Evolutionary conservation across 2,888 invertebrate species (phyloP).

Genomic region (Steinernema scapterisci): DNA sequence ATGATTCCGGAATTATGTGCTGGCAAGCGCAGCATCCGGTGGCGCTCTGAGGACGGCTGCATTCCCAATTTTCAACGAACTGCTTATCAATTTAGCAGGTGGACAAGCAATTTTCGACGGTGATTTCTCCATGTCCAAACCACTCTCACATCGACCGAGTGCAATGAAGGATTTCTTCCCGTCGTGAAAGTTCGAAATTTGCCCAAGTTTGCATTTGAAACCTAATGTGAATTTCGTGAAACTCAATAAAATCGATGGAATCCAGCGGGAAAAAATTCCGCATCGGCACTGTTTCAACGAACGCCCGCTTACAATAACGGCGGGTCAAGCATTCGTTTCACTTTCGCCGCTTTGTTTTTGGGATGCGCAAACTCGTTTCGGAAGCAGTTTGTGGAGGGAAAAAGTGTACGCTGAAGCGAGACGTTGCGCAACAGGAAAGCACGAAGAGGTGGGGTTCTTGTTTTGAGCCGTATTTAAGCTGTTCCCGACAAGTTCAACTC

Average conservation of each 20-base stretch:
- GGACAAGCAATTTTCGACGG: no score
- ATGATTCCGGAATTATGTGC: conserved; percentile 51
- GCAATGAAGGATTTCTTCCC: no score
- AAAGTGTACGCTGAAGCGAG: conserved; percentile 24
- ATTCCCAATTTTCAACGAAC: conserved; percentile 11
- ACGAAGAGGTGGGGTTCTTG: neutral
- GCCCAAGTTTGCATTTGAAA: no score
- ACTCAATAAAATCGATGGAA: no score
- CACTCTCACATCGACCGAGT: no score
- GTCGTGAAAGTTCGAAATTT: no score
- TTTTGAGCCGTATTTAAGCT: conserved; percentile 6
- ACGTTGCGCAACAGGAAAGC: conserved; percentile 21
- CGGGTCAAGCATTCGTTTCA: conserved; percentile 25
- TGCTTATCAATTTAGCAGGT: no score
- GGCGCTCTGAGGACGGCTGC: conserved; percentile 31
- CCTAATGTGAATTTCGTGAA: no score
- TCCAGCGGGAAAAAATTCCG: no score
- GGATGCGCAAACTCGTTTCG: conserved; percentile 17
- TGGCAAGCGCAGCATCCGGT: conserved; percentile 59
- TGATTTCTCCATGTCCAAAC: no score
- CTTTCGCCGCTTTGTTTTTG: conserved; percentile 30
- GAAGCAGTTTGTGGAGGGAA: conserved; percentile 25
- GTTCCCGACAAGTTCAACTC: conserved; percentile 16
- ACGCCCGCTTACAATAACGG: neutral
- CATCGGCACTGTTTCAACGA: neutral